Conservation (phyloP, 2,888 invertebrate species). For the Stenolophus ochropezus region DNA sequence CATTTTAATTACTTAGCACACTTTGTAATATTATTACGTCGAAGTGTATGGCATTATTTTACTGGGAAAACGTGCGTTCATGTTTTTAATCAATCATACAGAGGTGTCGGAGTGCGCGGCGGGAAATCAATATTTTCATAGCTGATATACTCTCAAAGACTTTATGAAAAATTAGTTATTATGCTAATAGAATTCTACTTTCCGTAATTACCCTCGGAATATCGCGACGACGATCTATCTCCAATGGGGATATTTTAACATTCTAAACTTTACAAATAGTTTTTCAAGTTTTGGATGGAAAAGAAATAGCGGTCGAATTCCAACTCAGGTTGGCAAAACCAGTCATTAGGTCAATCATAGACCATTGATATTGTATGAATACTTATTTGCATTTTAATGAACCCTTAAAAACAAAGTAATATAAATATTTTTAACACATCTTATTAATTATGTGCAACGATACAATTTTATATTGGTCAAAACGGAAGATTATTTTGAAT, state of each 20-base stretch:
- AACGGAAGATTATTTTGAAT: too few relatives aligned
- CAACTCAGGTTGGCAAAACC: too few relatives aligned
- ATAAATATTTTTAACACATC: too few relatives aligned
- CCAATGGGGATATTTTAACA: background rate
- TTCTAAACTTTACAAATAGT: background rate
- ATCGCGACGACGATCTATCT: background rate
- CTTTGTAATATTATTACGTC: constrained; percentile 22
- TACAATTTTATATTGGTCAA: too few relatives aligned
- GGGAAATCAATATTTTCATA: constrained; percentile 51
- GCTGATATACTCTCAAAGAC: constrained; percentile 21
- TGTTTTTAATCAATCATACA: constrained; percentile 47
- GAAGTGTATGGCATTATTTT: constrained; percentile 17
- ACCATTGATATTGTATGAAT: too few relatives aligned
- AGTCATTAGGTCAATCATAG: too few relatives aligned
- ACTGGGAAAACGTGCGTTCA: constrained; percentile 14
- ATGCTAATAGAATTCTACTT: constrained; percentile 52
- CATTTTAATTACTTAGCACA: constrained; percentile 37
- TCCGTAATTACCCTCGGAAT: constrained; percentile 32
- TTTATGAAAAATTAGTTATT: constrained; percentile 50
- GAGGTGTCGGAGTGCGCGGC: background rate
- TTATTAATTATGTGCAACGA: too few relatives aligned
- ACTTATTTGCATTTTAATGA: too few relatives aligned
- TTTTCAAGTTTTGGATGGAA: background rate
- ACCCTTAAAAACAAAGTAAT: too few relatives aligned
- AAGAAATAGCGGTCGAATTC: background rate